These are phyloP conservation scores for Heterocephalus glaber DNA, from an alignment of 2,113 vertebrate species.

Conservation along the genomic window DNA sequence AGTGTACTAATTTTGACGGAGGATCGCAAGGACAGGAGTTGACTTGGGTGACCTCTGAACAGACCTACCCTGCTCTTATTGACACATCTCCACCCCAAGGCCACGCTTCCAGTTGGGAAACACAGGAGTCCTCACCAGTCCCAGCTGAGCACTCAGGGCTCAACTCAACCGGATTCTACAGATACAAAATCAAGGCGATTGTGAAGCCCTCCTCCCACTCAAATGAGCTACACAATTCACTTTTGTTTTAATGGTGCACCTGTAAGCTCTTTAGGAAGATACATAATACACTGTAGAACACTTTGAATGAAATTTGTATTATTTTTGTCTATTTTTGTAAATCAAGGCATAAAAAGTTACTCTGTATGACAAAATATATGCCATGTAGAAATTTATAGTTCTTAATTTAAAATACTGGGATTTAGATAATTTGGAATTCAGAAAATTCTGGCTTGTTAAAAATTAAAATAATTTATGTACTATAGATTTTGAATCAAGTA, in stretches of 20 bases:
- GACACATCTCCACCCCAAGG: background rate
- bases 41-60: background rate
- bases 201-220: background rate
- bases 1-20: background rate
- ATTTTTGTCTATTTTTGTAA: background rate
- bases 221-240: background rate
- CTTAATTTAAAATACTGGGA: background rate
- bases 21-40: background rate
- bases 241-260: background rate
- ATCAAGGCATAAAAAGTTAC: background rate
- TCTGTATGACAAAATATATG: background rate
- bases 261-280: background rate
- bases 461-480: background rate
- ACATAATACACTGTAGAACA: too few relatives aligned
- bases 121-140: accelerated
- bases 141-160: background rate
- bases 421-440: background rate
- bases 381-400: background rate
- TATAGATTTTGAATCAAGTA: background rate
- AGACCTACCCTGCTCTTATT: background rate
- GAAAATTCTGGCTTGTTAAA: background rate
- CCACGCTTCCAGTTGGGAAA: background rate
- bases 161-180: background rate
- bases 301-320: background rate
- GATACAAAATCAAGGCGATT: background rate